These are phyloP conservation scores for Alcis repandata DNA, from an alignment of 2,888 invertebrate species.

Conservation along the genomic window DNA sequence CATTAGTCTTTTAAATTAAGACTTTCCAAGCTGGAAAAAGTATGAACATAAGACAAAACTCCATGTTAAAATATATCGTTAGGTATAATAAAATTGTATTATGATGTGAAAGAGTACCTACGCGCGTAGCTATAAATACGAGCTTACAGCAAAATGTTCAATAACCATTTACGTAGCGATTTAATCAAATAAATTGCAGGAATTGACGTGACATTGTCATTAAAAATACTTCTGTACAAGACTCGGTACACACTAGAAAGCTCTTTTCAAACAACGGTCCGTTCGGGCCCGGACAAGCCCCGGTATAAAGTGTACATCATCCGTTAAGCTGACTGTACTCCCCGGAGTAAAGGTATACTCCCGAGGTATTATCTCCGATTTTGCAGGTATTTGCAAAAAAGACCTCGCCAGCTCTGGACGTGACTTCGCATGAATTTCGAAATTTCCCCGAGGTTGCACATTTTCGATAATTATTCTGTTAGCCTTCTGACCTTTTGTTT, in stretches of 20 bases:
- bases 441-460: slow-evolving; percentile 53
- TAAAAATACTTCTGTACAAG: too few relatives aligned
- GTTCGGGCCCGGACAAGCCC: not conserved
- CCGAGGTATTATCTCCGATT: slow-evolving; percentile 58
- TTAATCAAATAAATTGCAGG: too few relatives aligned
- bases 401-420: slow-evolving; percentile 57
- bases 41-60: too few relatives aligned
- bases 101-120: too few relatives aligned
- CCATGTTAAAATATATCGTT: too few relatives aligned
- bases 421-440: slow-evolving; percentile 67
- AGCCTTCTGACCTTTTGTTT: slow-evolving; percentile 51
- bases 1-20: too few relatives aligned
- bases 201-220: too few relatives aligned
- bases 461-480: slow-evolving; percentile 69
- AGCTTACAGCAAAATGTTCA: too few relatives aligned
- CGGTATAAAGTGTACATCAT: slow-evolving; percentile 1
- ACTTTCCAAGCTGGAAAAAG: too few relatives aligned
- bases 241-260: not conserved
- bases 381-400: slow-evolving; percentile 74
- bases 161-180: too few relatives aligned
- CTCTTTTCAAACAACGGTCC: not conserved
- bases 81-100: too few relatives aligned
- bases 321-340: slow-evolving; percentile 54
- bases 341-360: slow-evolving; percentile 30
- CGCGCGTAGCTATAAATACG: too few relatives aligned